phyloP scores from a whole-genome alignment of 2,113 vertebrate species.

The Morone saxatilis region DNA sequence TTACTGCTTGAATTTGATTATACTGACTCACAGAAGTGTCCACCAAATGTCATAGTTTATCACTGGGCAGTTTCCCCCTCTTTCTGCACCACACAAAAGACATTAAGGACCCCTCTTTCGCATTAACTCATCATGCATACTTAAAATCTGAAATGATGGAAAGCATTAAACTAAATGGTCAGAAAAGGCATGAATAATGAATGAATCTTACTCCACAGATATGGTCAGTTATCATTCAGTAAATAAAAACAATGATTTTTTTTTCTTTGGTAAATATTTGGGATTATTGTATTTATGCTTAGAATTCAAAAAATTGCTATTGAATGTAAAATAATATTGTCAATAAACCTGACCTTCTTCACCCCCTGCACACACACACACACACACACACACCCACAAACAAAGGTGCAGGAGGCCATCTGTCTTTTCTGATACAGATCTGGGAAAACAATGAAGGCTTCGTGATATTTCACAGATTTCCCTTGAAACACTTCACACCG shows the following conservation, averaged over 20 bases:
- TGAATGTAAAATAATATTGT: constrained; percentile 34
- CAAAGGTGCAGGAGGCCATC: constrained; percentile 76
- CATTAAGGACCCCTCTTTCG: constrained; percentile 63
- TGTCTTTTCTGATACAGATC: constrained; percentile 75
- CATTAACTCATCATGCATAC: constrained; percentile 75
- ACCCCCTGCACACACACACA: constrained; percentile 32
- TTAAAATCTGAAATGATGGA: constrained; percentile 74
- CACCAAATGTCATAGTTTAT: constrained; percentile 68
- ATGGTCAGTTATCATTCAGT: constrained; percentile 56
- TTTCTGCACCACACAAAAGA: constrained; percentile 66
- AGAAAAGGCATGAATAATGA: constrained; percentile 75
- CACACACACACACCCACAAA: constrained; percentile 43
- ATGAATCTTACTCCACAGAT: constrained; percentile 56
- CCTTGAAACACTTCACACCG: constrained; percentile 26
- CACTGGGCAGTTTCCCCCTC: constrained; percentile 26
- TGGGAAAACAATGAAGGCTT: constrained; percentile 70
- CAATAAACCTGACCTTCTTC: constrained; percentile 38
- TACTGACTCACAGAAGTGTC: constrained; percentile 60
- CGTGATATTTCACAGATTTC: constrained; percentile 73
- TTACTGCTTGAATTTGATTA: constrained; percentile 69
- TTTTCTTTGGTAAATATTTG: background rate
- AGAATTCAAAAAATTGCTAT: constrained; percentile 15
- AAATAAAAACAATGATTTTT: constrained; percentile 3
- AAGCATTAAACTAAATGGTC: constrained; percentile 64
- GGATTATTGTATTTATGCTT: constrained; percentile 2